These are phyloP conservation scores for Erpornis zantholeuca DNA, from an alignment of 2,113 vertebrate species.

Conservation along the genomic window DNA sequence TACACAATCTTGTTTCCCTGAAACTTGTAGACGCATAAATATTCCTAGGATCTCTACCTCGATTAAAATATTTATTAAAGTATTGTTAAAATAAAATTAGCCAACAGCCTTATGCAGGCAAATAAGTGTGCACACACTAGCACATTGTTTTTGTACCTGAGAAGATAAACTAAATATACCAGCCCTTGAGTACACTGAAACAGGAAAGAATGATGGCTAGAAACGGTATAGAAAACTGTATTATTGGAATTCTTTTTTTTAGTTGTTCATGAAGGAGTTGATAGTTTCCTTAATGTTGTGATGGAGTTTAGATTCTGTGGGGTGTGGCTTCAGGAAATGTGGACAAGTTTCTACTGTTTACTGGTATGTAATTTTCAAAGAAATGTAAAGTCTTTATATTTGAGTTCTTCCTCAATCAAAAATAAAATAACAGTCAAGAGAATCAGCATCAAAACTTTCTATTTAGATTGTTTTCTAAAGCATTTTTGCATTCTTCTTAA, in stretches of 20 bases:
- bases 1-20: neutral
- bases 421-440: neutral
- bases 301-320: neutral
- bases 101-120: neutral
- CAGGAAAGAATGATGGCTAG: neutral
- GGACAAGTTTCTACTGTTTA: neutral
- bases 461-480: neutral
- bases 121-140: neutral
- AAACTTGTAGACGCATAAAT: neutral
- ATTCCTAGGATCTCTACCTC: neutral
- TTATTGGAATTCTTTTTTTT: neutral
- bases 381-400: neutral
- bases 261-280: neutral
- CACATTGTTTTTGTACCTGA: neutral
- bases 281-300: neutral
- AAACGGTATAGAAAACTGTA: neutral
- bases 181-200: neutral
- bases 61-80: no score
- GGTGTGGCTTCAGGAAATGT: neutral
- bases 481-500: neutral
- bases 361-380: neutral
- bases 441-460: neutral
- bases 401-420: neutral
- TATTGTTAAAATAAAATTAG: neutral
- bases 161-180: neutral